Evolutionary conservation across 2,797 vertebrate genomes (phyloP), one percentile per base, ranked within the genome.

Genomic region (Gallinago solitaria): DNA sequence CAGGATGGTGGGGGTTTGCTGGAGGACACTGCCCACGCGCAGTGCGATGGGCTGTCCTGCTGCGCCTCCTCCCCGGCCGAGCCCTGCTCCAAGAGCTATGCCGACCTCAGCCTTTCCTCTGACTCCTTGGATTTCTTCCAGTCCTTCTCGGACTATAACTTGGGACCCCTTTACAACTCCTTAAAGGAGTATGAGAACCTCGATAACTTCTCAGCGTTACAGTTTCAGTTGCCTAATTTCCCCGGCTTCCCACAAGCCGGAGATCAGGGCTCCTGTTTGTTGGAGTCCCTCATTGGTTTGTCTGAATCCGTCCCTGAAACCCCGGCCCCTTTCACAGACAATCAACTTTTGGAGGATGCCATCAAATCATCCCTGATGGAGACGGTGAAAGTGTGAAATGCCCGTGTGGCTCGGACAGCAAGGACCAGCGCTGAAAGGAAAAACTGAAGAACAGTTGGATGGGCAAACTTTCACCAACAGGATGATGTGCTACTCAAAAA

Each of bases 51-150:
- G 96, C 97, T 19, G 96, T 98, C 86, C 33, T 95, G 96, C 54
- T 93, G 92, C 8, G 43, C 81, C 57, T 87, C 98, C 0, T 98
- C 98, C 37, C 97, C 98, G 0, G 47, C 97, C 0, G 99, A 99
- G 30, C 98, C 97, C 12, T 97, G 98, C 4, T 98, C 98, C 27
- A 99, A 98, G 98, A 99, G 98, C 59, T 98, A 98, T 56, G 99
- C 99, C 11, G 99, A 99, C 97, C 98, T 99, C 95, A 99, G 99
- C 97, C 98, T 99, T 80, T 99, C 99, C 7, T 99, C 99, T 32
- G 99, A 99, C 16, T 99, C 99, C 88, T 97, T 99, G 90, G 99
- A 99, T 97, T 99, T 99, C 96, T 99, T 99, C 48, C 99, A 99
- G 53, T 98, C 99, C 14, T 99, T 99, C 96, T 99, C 99, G 0